These are phyloP conservation scores for Tragelaphus imberbis DNA, from an alignment of 2,113 vertebrate genomes.

Conservation along the genomic window DNA sequence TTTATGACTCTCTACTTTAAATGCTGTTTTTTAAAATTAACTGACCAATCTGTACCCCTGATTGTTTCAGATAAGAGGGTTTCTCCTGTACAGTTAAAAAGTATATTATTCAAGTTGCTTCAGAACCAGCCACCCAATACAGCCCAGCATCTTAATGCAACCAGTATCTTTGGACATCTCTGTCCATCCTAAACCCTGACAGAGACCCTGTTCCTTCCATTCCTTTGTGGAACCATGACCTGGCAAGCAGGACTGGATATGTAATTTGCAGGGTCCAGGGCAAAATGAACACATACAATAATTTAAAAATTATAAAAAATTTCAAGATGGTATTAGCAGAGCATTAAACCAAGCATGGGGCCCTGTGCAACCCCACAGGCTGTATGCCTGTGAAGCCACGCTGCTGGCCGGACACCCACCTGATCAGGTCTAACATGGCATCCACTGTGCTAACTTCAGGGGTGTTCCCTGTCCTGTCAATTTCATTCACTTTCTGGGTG, in stretches of 20 bases:
- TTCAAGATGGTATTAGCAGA: background rate
- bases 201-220: background rate
- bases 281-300: background rate
- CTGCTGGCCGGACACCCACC: slow-evolving; percentile 78
- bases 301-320: background rate
- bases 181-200: background rate
- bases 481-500: slow-evolving; percentile 86
- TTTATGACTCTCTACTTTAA: background rate
- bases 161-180: background rate
- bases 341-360: background rate
- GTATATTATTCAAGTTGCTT: background rate
- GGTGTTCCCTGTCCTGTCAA: slow-evolving; percentile 88
- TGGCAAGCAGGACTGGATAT: background rate
- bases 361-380: background rate
- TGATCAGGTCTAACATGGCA: slow-evolving; percentile 94
- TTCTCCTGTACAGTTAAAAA: background rate
- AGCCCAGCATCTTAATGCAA: background rate
- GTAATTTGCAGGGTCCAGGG: background rate
- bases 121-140: background rate
- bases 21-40: background rate
- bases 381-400: background rate
- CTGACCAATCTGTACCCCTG: background rate
- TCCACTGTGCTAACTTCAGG: slow-evolving; percentile 94
- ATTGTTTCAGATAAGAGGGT: background rate
- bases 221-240: background rate